Evolutionary conservation across 2,888 invertebrate species (phyloP).

Genomic region (Onthophagus sagittarius): DNA sequence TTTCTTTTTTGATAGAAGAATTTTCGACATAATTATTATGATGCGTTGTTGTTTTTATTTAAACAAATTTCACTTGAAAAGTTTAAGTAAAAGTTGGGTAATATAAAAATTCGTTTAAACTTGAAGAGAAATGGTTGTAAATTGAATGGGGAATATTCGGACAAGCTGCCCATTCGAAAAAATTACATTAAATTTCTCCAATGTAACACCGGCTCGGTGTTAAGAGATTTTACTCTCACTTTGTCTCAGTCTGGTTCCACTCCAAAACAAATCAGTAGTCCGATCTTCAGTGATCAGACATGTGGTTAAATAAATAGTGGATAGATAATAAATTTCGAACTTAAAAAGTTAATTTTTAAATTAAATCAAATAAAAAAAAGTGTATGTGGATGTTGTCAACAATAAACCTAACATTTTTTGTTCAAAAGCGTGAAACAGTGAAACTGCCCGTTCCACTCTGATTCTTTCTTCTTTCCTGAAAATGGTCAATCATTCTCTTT

Average conservation of each 20-base stretch:
- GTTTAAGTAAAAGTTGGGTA: neutral
- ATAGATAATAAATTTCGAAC: too few species aligned
- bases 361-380: neutral
- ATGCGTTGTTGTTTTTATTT: too few species aligned
- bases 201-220: conserved; percentile 34
- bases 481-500: conserved; percentile 43
- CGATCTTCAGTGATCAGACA: neutral
- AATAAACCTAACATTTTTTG: neutral
- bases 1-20: neutral
- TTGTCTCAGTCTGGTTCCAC: conserved; percentile 23
- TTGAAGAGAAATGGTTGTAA: conserved; percentile 16
- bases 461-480: conserved; percentile 34
- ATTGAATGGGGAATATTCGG: conserved; percentile 24
- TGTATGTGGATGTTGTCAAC: neutral
- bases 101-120: neutral
- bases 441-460: conserved; percentile 40
- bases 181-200: conserved; percentile 44
- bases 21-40: neutral
- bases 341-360: neutral
- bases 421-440: conserved; percentile 23
- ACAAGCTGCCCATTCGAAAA: conserved; percentile 37
- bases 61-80: too few species aligned
- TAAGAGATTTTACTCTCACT: conserved; percentile 41
- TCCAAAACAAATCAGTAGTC: conserved; percentile 12
- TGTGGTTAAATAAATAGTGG: neutral